Evolutionary conservation across 2,888 invertebrate genomes (phyloP).

Genomic region (Leptopilina drosophilae): DNA sequence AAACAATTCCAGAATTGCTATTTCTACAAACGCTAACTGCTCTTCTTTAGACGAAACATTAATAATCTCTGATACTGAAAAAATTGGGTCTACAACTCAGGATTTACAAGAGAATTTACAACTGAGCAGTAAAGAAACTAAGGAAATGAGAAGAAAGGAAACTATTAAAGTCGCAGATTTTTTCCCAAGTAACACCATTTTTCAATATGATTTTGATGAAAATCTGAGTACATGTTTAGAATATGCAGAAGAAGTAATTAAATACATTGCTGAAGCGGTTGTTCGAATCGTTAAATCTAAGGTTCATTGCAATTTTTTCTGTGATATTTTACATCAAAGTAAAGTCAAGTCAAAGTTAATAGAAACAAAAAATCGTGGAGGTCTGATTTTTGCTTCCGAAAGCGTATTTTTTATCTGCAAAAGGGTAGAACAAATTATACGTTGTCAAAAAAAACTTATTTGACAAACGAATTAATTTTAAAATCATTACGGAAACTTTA

Average conservation of each 20-base stretch:
- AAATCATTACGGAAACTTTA: conserved; percentile 43
- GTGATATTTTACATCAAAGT: conserved; percentile 22
- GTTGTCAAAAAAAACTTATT: conserved; percentile 38
- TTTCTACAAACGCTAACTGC: conserved; percentile 44
- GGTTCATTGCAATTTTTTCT: conserved; percentile 43
- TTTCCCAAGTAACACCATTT: conserved; percentile 13
- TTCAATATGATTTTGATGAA: background rate
- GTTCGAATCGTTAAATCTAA: conserved; percentile 41
- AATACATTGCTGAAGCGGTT: conserved; percentile 43
- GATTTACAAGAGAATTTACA: too few species aligned
- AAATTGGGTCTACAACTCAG: background rate
- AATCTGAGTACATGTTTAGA: conserved; percentile 3
- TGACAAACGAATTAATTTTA: conserved; percentile 41
- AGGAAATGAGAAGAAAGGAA: background rate
- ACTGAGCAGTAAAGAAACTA: background rate
- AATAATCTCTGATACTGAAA: conserved; percentile 34
- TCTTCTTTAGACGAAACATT: conserved; percentile 42
- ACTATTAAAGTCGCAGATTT: conserved; percentile 19
- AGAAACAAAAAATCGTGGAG: conserved; percentile 46
- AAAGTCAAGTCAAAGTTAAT: conserved; percentile 44
- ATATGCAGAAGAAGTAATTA: conserved; percentile 44
- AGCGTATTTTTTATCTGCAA: conserved; percentile 46
- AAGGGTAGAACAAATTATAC: conserved; percentile 42
- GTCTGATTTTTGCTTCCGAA: conserved; percentile 30
- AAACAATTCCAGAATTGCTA: conserved; percentile 41